Conservation (phyloP, 2,888 invertebrate genomes). For the Hipparchia semele region DNA sequence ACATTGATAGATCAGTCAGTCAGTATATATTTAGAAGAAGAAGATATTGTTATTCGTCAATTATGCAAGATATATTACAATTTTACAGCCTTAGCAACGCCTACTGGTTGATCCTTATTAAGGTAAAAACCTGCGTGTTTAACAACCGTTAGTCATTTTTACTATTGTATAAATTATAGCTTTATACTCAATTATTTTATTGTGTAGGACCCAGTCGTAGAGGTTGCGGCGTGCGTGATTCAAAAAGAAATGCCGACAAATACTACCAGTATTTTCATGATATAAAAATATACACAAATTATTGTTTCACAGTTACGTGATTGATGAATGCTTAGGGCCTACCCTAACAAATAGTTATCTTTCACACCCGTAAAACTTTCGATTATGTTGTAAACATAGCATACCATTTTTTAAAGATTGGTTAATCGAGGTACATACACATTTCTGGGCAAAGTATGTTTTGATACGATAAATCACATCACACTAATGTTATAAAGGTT, state of each 20-base stretch:
- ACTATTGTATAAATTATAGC: slow-evolving; percentile 77
- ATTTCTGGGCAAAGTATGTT: no score
- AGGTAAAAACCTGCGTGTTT: slow-evolving; percentile 74
- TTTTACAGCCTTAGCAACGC: slow-evolving; percentile 17
- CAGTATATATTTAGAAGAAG: no score
- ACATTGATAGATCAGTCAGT: no score
- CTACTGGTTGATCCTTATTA: slow-evolving; percentile 56
- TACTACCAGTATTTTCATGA: not conserved
- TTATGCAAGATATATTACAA: not conserved
- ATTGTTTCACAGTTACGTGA: slow-evolving; percentile 2
- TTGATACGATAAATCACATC: no score
- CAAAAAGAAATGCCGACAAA: slow-evolving; percentile 41
- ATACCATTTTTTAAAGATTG: no score
- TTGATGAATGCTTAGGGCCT: not conserved
- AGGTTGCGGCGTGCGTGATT: slow-evolving; percentile 60
- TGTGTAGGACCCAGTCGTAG: slow-evolving; percentile 54
- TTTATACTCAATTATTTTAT: slow-evolving; percentile 69
- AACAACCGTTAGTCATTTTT: slow-evolving; percentile 72
- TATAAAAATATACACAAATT: not conserved
- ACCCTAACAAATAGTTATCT: not conserved
- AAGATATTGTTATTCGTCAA: no score
- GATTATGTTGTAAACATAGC: no score
- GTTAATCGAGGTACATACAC: no score
- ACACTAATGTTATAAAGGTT: no score
- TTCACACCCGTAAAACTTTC: not conserved